Conservation (phyloP, 2,797 vertebrate species). For the Karalla daura region DNA sequence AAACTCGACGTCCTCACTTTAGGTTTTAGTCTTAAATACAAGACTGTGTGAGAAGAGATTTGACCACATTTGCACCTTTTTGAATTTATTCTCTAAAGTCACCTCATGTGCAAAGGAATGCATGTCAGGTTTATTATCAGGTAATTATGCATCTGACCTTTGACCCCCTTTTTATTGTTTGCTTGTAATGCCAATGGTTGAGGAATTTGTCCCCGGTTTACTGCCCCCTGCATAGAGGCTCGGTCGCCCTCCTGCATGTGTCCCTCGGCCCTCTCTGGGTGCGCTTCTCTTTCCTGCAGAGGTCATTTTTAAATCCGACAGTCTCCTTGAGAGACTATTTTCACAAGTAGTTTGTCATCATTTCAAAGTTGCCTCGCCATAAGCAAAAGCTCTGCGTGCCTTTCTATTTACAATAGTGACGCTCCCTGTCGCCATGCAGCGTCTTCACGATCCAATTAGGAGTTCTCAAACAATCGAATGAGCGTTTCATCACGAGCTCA, state of each 20-base stretch:
- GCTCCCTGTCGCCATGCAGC: slow-evolving; percentile 50
- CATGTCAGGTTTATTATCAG: slow-evolving; percentile 1
- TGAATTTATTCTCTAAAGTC: neutral
- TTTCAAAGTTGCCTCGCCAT: slow-evolving; percentile 59
- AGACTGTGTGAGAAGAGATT: neutral
- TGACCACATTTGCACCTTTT: neutral
- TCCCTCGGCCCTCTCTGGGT: slow-evolving; percentile 28
- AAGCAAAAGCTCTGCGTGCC: slow-evolving; percentile 61
- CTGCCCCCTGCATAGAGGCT: slow-evolving; percentile 2
- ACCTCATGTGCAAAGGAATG: neutral
- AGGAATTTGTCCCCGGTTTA: slow-evolving; percentile 9
- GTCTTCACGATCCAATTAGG: slow-evolving; percentile 66
- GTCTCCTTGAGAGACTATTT: slow-evolving; percentile 73
- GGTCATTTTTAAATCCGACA: slow-evolving; percentile 62
- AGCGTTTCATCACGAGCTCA: slow-evolving; percentile 47
- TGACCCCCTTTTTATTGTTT: slow-evolving; percentile 6
- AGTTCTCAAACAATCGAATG: slow-evolving; percentile 50
- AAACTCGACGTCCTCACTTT: too few species aligned
- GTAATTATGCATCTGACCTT: slow-evolving; percentile 32
- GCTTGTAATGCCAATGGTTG: neutral
- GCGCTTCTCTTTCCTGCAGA: slow-evolving; percentile 59
- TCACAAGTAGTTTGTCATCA: slow-evolving; percentile 66
- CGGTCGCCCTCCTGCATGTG: slow-evolving; percentile 23
- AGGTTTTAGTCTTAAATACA: too few species aligned
- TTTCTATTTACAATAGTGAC: slow-evolving; percentile 72